phyloP scores from a whole-genome alignment of 2,113 vertebrate genomes.

The Pluvialis apricaria region DNA sequence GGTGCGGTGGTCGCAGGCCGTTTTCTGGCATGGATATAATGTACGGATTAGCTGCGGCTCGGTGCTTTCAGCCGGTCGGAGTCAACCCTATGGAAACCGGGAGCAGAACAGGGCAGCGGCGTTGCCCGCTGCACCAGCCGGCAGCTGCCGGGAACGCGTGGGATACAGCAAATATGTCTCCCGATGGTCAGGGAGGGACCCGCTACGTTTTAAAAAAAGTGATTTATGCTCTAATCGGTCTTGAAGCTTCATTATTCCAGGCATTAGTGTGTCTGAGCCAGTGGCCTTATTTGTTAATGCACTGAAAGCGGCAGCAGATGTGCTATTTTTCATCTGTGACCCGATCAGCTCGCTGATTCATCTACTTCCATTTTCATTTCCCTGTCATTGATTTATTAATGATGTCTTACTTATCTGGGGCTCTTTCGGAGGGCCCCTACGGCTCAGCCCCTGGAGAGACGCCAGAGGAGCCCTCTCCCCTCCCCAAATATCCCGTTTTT shows the following conservation, averaged over 20 bases:
- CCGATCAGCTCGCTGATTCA: slow-evolving; percentile 47
- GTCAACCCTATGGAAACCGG: neutral
- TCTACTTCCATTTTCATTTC: slow-evolving; percentile 63
- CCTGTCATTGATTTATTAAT: slow-evolving; percentile 76
- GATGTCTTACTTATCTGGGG: slow-evolving; percentile 63
- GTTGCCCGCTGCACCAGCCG: fast-evolving
- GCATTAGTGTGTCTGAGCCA: slow-evolving; percentile 66
- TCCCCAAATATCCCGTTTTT: neutral
- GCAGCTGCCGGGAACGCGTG: neutral
- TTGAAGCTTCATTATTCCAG: slow-evolving; percentile 68
- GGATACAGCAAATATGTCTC: neutral
- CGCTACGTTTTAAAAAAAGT: slow-evolving; percentile 56
- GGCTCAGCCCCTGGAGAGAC: neutral
- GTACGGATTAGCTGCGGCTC: neutral
- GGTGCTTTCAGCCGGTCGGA: neutral
- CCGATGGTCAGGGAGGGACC: neutral
- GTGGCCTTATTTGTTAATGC: slow-evolving; percentile 65
- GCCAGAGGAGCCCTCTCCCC: neutral
- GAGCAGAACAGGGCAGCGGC: neutral
- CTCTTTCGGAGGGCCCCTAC: slow-evolving; percentile 4
- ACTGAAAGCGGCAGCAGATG: slow-evolving; percentile 45
- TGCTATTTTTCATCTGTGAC: slow-evolving; percentile 38
- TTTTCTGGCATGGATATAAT: neutral
- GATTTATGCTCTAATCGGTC: slow-evolving; percentile 71
- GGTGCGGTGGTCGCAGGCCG: neutral